Evolutionary conservation across 2,888 invertebrate genomes (phyloP).

Genomic region (Hypomecis atomaria): DNA sequence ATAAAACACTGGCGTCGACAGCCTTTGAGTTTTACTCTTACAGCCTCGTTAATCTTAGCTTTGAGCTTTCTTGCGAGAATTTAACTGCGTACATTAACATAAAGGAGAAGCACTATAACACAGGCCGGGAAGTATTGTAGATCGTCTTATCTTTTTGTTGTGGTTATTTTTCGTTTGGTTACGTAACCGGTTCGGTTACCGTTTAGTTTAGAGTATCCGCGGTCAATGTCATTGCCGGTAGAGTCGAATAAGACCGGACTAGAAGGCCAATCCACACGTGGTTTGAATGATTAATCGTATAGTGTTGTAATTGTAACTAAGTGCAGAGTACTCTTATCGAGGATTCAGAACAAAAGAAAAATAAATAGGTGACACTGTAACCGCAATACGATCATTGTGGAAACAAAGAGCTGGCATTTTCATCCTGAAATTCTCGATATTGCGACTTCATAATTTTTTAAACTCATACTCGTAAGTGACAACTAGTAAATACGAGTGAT

Average conservation of each 20-base stretch:
- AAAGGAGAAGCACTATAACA: constrained; percentile 12
- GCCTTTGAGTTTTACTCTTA: constrained; percentile 23
- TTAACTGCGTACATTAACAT: constrained; percentile 25
- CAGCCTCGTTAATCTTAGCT: constrained; percentile 26
- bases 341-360: constrained; percentile 23
- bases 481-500: too few relatives aligned
- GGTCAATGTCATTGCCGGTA: constrained; percentile 45
- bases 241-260: constrained; percentile 38
- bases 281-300: constrained; percentile 41
- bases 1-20: constrained; percentile 48
- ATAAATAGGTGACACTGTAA: constrained; percentile 2
- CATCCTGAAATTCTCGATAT: too few relatives aligned
- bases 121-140: neutral
- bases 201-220: constrained; percentile 38
- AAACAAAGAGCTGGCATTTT: neutral
- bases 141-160: constrained; percentile 16
- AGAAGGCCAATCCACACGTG: constrained; percentile 45
- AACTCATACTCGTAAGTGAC: too few relatives aligned
- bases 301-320: constrained; percentile 34
- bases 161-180: constrained; percentile 30
- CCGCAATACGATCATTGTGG: constrained; percentile 7
- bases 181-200: constrained; percentile 36
- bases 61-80: constrained; percentile 15
- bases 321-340: constrained; percentile 29
- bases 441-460: too few relatives aligned